Conservation (phyloP, 2,888 invertebrate species). For the Orthosia incerta region DNA sequence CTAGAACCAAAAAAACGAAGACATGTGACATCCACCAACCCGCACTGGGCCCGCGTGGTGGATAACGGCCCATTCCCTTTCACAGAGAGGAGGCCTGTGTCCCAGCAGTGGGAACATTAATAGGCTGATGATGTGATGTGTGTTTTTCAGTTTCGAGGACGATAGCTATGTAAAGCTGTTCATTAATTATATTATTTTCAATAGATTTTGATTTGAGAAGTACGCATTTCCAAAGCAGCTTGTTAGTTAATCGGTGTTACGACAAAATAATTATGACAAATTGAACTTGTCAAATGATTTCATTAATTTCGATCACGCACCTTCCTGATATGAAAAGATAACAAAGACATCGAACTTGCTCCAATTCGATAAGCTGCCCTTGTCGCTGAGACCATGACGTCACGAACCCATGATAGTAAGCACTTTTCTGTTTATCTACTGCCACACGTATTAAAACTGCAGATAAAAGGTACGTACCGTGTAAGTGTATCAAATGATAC, state of each 20-base stretch:
- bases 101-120: too few relatives aligned
- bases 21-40: too few relatives aligned
- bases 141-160: slow-evolving; percentile 1
- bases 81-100: too few relatives aligned
- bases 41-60: too few relatives aligned
- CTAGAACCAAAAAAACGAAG: too few relatives aligned
- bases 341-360: slow-evolving; percentile 75
- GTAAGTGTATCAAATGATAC: not conserved
- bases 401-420: slow-evolving; percentile 10
- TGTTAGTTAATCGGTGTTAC: not conserved
- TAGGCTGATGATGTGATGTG: too few relatives aligned
- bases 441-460: not conserved
- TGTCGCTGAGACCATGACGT: slow-evolving; percentile 56
- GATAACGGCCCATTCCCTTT: too few relatives aligned
- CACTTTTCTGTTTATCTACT: slow-evolving; percentile 30
- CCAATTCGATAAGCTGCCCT: slow-evolving; percentile 82
- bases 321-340: slow-evolving; percentile 48
- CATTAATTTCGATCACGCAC: slow-evolving; percentile 23
- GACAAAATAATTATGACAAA: not conserved
- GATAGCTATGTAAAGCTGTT: too few relatives aligned
- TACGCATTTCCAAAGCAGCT: not conserved
- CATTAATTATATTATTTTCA: too few relatives aligned
- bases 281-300: not conserved
- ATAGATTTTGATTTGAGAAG: not conserved
- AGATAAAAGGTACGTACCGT: slow-evolving; percentile 1